Percentiles rank a stretch among this genome's conserved stretches.
Conservation (phyloP, 2,888 invertebrate species). For the Dryobota labecula region DNA sequence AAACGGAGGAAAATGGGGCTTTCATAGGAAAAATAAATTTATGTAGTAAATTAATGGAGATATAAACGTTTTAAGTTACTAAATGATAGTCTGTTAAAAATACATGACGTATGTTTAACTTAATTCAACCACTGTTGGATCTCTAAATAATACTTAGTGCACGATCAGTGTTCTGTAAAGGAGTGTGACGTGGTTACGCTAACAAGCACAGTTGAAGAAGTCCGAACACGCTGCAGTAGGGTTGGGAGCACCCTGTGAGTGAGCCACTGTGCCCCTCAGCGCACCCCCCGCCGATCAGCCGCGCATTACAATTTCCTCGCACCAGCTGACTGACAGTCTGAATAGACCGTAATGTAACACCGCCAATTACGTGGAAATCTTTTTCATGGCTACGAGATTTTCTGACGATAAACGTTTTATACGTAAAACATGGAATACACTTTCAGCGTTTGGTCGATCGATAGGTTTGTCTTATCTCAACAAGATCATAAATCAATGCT, state of each 20-base stretch:
- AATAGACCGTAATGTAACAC: conserved; percentile 51
- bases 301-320: conserved; percentile 39
- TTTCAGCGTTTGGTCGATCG: not conserved
- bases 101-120: not conserved
- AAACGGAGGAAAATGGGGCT: not conserved
- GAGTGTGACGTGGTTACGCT: not conserved
- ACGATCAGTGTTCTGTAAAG: not conserved
- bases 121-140: not conserved
- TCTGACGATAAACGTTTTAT: conserved; percentile 10
- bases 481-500: not conserved
- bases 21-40: not conserved
- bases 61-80: not conserved
- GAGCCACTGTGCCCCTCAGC: conserved; percentile 20
- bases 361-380: conserved; percentile 53
- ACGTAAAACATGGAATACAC: not conserved
- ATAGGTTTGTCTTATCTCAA: not conserved
- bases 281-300: conserved; percentile 40
- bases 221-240: conserved; percentile 21
- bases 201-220: conserved; percentile 8
- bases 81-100: not conserved
- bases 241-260: conserved; percentile 1
- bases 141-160: conserved; percentile 4
- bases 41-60: not conserved
- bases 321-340: conserved; percentile 45
- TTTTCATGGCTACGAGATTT: conserved; percentile 18